Percentiles rank a stretch among this genome's conserved stretches.
Evolutionary conservation across 2,113 vertebrate genomes (phyloP).

Genomic region (Rhinichthys klamathensis): DNA sequence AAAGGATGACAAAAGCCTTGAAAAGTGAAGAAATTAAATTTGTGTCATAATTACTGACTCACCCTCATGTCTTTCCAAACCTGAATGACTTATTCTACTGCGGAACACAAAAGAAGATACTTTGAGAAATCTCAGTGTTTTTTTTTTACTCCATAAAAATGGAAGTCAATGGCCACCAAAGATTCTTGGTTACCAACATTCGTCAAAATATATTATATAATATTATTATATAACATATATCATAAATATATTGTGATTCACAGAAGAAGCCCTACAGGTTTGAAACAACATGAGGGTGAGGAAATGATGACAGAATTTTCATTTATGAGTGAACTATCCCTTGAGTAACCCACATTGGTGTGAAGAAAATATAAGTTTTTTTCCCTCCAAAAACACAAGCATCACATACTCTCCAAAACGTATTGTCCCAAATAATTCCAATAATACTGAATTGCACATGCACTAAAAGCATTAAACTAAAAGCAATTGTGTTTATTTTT

Average conservation of each 20-base stretch:
- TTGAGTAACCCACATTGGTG: too few relatives aligned
- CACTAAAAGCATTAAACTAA: not conserved
- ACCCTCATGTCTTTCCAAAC: too few relatives aligned
- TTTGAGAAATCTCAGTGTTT: not conserved
- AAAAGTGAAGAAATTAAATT: too few relatives aligned
- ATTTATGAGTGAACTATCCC: not conserved
- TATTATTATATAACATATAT: too few relatives aligned
- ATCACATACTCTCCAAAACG: not conserved
- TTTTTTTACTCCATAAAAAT: too few relatives aligned
- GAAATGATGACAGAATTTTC: too few relatives aligned
- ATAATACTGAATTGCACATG: too few relatives aligned
- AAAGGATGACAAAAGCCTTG: too few relatives aligned
- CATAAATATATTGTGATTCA: too few relatives aligned
- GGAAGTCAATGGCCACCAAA: not conserved
- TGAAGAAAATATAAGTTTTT: too few relatives aligned
- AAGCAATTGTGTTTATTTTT: not conserved
- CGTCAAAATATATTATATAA: not conserved
- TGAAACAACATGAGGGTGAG: not conserved
- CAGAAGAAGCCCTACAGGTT: not conserved
- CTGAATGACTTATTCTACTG: too few relatives aligned
- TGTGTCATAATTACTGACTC: too few relatives aligned
- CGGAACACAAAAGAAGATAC: not conserved
- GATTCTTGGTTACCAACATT: not conserved
- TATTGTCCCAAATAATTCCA: not conserved
- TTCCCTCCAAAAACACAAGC: not conserved